phyloP scores from a whole-genome alignment of 2,888 invertebrate genomes.

The Arenicola marina region DNA sequence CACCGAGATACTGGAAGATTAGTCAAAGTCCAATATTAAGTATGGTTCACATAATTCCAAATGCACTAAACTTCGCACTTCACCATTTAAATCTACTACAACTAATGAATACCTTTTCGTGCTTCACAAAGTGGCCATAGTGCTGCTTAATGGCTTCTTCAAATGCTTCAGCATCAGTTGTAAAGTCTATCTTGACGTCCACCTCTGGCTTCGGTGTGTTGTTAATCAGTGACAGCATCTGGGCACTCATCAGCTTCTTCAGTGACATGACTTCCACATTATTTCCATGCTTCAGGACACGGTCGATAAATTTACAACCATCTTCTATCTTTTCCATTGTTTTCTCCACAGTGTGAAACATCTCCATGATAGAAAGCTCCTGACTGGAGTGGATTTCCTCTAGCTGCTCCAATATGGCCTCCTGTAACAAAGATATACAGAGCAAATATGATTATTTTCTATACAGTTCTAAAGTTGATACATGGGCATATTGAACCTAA shows the following conservation, averaged over 20 bases:
- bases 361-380: slow-evolving; percentile 87
- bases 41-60: too few relatives aligned
- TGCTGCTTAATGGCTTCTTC: slow-evolving; percentile 69
- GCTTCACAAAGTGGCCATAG: slow-evolving; percentile 46
- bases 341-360: slow-evolving; percentile 78
- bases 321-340: slow-evolving; percentile 83
- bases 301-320: slow-evolving; percentile 82
- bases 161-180: slow-evolving; percentile 79
- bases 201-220: slow-evolving; percentile 82
- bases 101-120: not conserved
- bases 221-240: slow-evolving; percentile 78
- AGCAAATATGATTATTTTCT: too few relatives aligned
- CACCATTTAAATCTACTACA: too few relatives aligned
- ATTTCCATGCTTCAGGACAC: slow-evolving; percentile 82
- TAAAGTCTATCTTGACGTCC: slow-evolving; percentile 73
- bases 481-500: too few relatives aligned
- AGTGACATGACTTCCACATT: slow-evolving; percentile 78
- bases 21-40: too few relatives aligned
- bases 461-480: too few relatives aligned
- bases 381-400: slow-evolving; percentile 73
- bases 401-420: slow-evolving; percentile 67
- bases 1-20: too few relatives aligned
- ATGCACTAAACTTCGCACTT: too few relatives aligned
- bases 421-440: slow-evolving; percentile 63
- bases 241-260: slow-evolving; percentile 77